A percentile compares a stretch with the other conserved stretches of the same genome.
Conservation (phyloP, 2,797 vertebrate species). For the Euphonia xanthogaster region DNA sequence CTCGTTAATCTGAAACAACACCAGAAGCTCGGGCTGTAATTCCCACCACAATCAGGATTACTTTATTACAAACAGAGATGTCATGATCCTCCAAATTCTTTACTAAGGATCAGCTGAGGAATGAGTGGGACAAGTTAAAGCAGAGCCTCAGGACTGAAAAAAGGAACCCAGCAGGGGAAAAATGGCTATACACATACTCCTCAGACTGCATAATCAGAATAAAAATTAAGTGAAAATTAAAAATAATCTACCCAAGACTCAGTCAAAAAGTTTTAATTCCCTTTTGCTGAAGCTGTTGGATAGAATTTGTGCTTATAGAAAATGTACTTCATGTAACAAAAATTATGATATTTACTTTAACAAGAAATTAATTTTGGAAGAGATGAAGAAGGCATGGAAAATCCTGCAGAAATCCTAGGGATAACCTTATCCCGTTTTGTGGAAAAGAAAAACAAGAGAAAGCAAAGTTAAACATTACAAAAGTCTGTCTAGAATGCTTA, state of each 20-base stretch:
- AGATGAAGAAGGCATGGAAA: background rate
- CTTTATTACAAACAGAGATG: background rate
- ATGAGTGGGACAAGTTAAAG: background rate
- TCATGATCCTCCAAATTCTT: background rate
- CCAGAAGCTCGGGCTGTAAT: accelerated
- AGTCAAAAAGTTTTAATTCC: background rate
- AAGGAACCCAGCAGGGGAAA: background rate
- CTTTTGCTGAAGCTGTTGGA: background rate
- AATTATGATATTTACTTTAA: background rate
- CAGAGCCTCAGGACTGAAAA: background rate
- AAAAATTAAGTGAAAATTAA: background rate
- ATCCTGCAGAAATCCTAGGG: background rate
- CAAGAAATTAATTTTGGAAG: background rate
- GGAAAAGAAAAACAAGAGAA: background rate
- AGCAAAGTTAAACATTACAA: background rate
- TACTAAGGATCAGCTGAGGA: background rate
- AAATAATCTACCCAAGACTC: background rate
- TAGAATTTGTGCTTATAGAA: background rate
- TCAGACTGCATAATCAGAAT: background rate
- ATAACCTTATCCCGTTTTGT: background rate
- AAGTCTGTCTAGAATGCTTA: background rate
- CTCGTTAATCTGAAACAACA: slow-evolving; percentile 86
- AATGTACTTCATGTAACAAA: background rate
- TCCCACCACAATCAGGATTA: background rate
- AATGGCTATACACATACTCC: background rate